These are phyloP conservation scores for Drosophila paulistorum DNA, from an alignment of 1,140 invertebrate genomes.

Conservation along the genomic window DNA sequence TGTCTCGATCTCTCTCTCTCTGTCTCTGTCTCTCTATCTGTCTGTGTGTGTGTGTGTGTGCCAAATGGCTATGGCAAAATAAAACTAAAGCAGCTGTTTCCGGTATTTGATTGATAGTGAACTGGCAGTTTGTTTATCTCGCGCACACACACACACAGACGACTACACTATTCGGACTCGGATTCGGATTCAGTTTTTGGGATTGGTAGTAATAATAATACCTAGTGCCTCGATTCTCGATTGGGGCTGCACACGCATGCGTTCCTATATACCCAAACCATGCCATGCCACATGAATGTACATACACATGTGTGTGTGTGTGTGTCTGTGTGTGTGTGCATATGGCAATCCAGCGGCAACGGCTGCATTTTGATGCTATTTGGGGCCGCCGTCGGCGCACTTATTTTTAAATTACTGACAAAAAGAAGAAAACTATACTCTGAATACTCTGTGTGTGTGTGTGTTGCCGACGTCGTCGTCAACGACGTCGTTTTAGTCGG, in stretches of 20 bases:
- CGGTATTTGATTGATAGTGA: conserved; percentile 83
- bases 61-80: conserved; percentile 80
- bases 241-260: conserved; percentile 23
- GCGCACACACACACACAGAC: conserved; percentile 57
- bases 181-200: not conserved
- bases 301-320: conserved; percentile 27
- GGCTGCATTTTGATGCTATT: conserved; percentile 79
- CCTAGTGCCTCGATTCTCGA: conserved; percentile 16
- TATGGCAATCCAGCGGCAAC: conserved; percentile 26
- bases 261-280: conserved; percentile 15
- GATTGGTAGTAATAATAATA: conserved; percentile 15
- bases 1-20: conserved; percentile 4
- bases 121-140: conserved; percentile 83
- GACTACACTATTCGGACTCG: conserved; percentile 26
- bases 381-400: conserved; percentile 77
- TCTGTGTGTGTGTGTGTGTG: conserved; percentile 51
- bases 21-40: conserved; percentile 12
- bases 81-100: conserved; percentile 83
- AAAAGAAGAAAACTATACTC: conserved; percentile 18
- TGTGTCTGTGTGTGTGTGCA: conserved; percentile 29
- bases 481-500: conserved; percentile 28
- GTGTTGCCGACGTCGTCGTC: conserved; percentile 36
- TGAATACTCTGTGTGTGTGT: not conserved
- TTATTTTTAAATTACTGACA: conserved; percentile 80
- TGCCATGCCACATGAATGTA: not conserved